Evolutionary conservation across 2,113 vertebrate species (phyloP).

Genomic region (Lates calcarifer): DNA sequence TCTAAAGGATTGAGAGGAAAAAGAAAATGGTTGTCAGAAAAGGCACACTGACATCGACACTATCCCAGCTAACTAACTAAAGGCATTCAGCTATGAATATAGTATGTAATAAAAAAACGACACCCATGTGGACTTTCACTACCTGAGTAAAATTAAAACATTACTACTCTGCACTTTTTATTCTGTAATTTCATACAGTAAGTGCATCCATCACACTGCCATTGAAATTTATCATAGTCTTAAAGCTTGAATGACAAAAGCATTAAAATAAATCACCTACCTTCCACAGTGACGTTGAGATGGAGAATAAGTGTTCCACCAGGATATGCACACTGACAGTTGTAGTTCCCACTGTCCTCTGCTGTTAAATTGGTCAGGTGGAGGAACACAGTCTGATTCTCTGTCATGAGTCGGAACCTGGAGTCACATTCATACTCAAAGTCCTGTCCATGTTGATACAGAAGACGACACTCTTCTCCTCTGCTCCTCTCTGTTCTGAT

Average conservation of each 20-base stretch:
- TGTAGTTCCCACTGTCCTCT: slow-evolving; percentile 37
- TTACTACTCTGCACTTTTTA: too few relatives aligned
- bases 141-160: too few relatives aligned
- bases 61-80: too few relatives aligned
- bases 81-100: too few relatives aligned
- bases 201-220: too few relatives aligned
- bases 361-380: slow-evolving; percentile 26
- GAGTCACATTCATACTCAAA: slow-evolving; percentile 3
- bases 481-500: neutral
- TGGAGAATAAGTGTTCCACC: rapidly evolving
- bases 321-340: rapidly evolving
- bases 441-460: rapidly evolving
- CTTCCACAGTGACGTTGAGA: slow-evolving; percentile 22
- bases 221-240: too few relatives aligned
- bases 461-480: slow-evolving; percentile 8
- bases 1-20: neutral
- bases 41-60: neutral
- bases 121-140: too few relatives aligned
- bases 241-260: too few relatives aligned
- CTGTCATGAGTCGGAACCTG: neutral
- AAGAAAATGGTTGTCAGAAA: rapidly evolving
- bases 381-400: slow-evolving; percentile 40
- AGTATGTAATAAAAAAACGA: too few relatives aligned
- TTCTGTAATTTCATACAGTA: too few relatives aligned
- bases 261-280: neutral